Conservation (phyloP, 2,888 invertebrate species). For the Eubasilissa splendida region DNA sequence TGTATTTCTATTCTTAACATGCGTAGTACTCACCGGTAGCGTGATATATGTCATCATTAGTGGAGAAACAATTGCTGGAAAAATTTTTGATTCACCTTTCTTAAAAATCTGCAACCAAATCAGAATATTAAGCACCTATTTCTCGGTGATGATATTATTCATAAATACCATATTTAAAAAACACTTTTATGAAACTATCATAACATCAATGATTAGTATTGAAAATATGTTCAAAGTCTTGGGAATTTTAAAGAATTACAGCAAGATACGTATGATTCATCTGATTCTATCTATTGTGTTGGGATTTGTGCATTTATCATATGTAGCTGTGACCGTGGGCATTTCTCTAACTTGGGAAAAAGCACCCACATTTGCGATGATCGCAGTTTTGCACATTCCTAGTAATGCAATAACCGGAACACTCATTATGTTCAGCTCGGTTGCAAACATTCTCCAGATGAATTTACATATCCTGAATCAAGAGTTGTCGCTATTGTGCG, state of each 20-base stretch:
- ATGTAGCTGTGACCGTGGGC: not conserved
- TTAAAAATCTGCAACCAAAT: slow-evolving; percentile 14
- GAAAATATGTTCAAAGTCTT: not conserved
- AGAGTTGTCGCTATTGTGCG: not conserved
- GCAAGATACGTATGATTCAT: slow-evolving; percentile 8
- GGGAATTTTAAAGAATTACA: slow-evolving; percentile 28
- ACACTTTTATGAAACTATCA: slow-evolving; percentile 2
- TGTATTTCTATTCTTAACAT: not conserved
- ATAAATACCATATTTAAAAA: slow-evolving; percentile 22
- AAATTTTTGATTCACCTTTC: slow-evolving; percentile 12
- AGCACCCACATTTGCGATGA: not conserved
- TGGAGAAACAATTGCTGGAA: slow-evolving; percentile 10
- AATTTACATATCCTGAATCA: slow-evolving; percentile 14
- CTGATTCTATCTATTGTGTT: not conserved
- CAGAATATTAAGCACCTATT: slow-evolving; percentile 12
- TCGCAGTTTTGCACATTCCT: slow-evolving; percentile 14
- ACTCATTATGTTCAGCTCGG: slow-evolving; percentile 7
- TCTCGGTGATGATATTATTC: not conserved
- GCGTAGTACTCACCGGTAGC: not conserved
- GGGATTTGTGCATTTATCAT: not conserved
- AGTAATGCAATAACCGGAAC: slow-evolving; percentile 11
- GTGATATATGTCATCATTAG: not conserved
- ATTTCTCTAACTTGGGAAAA: slow-evolving; percentile 3
- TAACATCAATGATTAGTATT: slow-evolving; percentile 17
- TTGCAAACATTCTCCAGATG: slow-evolving; percentile 15